Evolutionary conservation across 2,888 invertebrate genomes (phyloP).

Genomic region (Ligdia adustata): DNA sequence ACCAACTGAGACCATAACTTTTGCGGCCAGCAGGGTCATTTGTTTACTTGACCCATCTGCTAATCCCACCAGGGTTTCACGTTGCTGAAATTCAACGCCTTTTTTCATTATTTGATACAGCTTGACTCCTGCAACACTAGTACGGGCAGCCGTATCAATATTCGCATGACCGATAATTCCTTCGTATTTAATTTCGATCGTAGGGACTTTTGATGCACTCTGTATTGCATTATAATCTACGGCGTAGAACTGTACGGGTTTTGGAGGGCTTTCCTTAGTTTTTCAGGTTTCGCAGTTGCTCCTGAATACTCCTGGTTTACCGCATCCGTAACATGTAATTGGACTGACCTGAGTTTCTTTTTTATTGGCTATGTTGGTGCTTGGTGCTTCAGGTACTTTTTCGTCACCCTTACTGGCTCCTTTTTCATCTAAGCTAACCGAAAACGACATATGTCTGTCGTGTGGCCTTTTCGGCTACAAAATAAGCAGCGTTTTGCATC

Average conservation of each 20-base stretch:
- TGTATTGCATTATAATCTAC: background rate
- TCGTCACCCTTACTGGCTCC: background rate
- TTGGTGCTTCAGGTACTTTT: background rate
- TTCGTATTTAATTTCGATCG: background rate
- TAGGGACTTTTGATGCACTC: background rate
- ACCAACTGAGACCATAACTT: background rate
- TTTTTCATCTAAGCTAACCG: background rate
- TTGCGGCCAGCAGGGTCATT: background rate
- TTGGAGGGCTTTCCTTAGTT: conserved; percentile 1
- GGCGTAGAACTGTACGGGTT: conserved; percentile 2
- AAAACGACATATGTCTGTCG: background rate
- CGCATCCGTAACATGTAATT: conserved; percentile 5
- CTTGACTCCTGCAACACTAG: background rate
- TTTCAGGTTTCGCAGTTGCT: conserved; percentile 3
- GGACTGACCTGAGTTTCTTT: background rate
- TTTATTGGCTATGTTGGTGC: no score
- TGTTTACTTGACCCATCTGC: background rate
- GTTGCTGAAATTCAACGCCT: background rate
- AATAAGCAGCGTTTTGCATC: background rate
- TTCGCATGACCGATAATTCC: background rate
- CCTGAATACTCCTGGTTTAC: conserved; percentile 1
- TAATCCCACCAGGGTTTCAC: background rate
- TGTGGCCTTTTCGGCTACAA: conserved; percentile 4
- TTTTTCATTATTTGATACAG: background rate
- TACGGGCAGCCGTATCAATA: conserved; percentile 2